Conservation (phyloP, 2,113 vertebrate species). For the Nansenia antarctica region DNA sequence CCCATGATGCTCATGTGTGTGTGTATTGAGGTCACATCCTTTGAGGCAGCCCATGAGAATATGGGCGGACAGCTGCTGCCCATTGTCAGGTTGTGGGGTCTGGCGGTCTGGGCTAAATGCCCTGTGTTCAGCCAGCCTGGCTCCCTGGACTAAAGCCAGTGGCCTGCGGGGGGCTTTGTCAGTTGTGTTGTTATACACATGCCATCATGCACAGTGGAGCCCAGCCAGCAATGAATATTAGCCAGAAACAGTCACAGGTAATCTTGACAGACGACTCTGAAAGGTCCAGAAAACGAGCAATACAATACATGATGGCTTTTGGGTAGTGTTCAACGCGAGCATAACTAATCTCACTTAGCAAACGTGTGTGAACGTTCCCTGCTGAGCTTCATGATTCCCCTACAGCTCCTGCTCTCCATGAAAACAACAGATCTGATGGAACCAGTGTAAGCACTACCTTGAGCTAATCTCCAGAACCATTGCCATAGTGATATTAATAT, state of each 20-base stretch:
- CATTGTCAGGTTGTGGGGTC: conserved; percentile 5
- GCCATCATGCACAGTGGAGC: neutral
- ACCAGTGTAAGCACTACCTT: neutral
- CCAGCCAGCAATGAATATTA: neutral
- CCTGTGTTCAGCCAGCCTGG: neutral
- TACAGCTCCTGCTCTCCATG: neutral
- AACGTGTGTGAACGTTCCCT: neutral
- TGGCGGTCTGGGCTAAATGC: neutral
- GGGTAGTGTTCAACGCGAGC: neutral
- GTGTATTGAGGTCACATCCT: conserved; percentile 8
- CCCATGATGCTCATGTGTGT: neutral
- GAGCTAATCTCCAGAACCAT: conserved; percentile 10
- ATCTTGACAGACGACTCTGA: neutral
- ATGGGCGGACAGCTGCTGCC: conserved; percentile 1
- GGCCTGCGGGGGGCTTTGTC: neutral
- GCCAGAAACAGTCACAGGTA: neutral
- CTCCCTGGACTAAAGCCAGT: conserved; percentile 2
- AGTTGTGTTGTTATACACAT: neutral
- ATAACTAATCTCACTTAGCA: neutral
- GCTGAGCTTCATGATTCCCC: neutral
- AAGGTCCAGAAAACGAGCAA: neutral
- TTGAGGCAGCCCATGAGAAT: conserved; percentile 7
- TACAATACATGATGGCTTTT: neutral
- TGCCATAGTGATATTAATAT: conserved; percentile 13
- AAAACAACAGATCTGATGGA: neutral